A percentile compares a stretch with the other conserved stretches of the same genome.
Conservation (phyloP, 2,797 vertebrate genomes). For the Sebastiscus albofasciatus region DNA sequence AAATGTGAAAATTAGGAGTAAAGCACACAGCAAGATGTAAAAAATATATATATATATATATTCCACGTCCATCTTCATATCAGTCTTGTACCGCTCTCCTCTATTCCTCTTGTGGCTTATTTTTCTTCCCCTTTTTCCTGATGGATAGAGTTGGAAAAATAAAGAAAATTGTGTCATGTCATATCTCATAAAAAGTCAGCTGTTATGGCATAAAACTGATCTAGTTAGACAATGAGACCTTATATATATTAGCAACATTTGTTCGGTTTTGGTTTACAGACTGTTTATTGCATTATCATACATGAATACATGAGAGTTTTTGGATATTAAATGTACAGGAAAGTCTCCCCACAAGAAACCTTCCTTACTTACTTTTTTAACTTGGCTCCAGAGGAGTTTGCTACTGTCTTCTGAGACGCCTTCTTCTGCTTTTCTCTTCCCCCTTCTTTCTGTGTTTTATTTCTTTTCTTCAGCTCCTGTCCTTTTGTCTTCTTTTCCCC, state of each 20-base stretch:
- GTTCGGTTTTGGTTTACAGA: background rate
- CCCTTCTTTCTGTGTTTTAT: slow-evolving; percentile 23
- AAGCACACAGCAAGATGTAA: background rate
- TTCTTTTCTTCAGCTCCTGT: slow-evolving; percentile 28
- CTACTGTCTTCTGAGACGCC: background rate
- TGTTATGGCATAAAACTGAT: background rate
- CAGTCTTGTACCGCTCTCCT: background rate
- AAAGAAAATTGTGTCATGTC: background rate
- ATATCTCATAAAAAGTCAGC: background rate
- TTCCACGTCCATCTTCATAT: background rate
- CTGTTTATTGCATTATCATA: background rate
- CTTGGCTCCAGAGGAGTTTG: slow-evolving; percentile 61
- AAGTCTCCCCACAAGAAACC: background rate
- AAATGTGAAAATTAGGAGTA: slow-evolving; percentile 12
- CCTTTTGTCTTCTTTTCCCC: slow-evolving; percentile 28
- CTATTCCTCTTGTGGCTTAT: slow-evolving; percentile 13
- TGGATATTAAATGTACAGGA: background rate
- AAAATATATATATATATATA: background rate
- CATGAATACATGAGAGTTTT: background rate
- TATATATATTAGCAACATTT: background rate
- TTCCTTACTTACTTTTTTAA: slow-evolving; percentile 66
- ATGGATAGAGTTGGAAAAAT: background rate
- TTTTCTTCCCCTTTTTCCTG: slow-evolving; percentile 60
- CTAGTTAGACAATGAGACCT: background rate
- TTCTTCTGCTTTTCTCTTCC: slow-evolving; percentile 25